Conservation (phyloP, 2,113 vertebrate genomes). For the Harpagus bidentatus region DNA sequence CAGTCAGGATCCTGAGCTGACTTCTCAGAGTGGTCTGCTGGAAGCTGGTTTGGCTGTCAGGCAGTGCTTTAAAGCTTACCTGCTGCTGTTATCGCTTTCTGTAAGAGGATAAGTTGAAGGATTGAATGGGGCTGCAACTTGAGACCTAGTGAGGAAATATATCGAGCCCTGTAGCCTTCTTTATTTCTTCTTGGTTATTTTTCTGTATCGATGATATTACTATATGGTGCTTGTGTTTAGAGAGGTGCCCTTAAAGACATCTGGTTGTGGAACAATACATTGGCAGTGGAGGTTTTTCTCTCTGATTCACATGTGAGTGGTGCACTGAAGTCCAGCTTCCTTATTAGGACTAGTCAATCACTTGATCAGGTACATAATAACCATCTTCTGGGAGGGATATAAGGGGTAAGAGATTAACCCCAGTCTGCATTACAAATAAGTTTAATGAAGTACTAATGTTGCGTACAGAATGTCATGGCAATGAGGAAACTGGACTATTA, state of each 20-base stretch:
- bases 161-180: not conserved
- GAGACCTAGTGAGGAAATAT: not conserved
- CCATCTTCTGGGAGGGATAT: not conserved
- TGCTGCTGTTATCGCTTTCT: not conserved
- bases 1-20: not conserved
- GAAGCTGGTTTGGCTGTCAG: not conserved
- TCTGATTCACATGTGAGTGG: not conserved
- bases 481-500: not conserved
- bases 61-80: not conserved
- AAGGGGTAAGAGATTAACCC: not conserved
- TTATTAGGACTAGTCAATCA: not conserved
- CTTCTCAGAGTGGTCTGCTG: not conserved
- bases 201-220: not conserved
- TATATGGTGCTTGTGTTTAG: not conserved
- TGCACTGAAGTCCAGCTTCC: not conserved
- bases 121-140: not conserved
- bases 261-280: not conserved
- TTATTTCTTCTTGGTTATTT: not conserved
- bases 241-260: not conserved
- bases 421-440: not conserved
- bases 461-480: not conserved
- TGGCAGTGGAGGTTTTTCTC: not conserved
- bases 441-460: conserved; percentile 8
- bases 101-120: not conserved
- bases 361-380: not conserved